Evolutionary conservation across 2,113 vertebrate species (phyloP), one percentile per base, ranked within the genome.

Genomic region (Megaleporinus macrocephalus): DNA sequence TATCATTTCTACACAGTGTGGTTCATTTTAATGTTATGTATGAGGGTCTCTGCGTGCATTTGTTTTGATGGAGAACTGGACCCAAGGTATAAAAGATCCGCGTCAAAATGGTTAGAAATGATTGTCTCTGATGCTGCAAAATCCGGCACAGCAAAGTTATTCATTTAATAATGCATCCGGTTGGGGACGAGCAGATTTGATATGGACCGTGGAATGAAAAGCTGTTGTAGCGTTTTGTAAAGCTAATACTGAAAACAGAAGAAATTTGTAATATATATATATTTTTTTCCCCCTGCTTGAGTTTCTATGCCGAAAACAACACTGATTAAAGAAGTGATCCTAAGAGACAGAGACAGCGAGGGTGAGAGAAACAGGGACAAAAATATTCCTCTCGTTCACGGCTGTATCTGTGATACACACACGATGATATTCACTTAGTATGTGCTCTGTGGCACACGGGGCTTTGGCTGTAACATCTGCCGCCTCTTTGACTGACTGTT

Each of bases 81-180:
- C 27, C 22, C 24, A 68, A 66, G 27, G 62, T 29, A 53, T 51
- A 65, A 53, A 55, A 66, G 76, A 78, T 78, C 49, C 5, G n/a
- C 55, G 51, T 78, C 49, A 36, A 55, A 51, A 36, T 10, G 22
- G 63, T 55, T 30, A n/a, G 20, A 20, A 70, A 41, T 41, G 66
- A 78, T 68, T 53, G 49, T 22, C 27, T 51, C 27, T 65, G 11
- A 77, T 36, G 11, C 26, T 20, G 20, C 66, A 14, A 44, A 69
- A 44, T 44, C 33, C 66, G 44, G 36, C 7, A 14, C 18, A 24
- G 20, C 18, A n/a, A n/a, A n/a, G 22, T 1, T 44, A 36, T 68
- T 68, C 33, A 44, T 70, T 41, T 69, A 33, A 69, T 69, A 69
- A 22, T 69, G 33, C 4, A 36, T 22, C 7, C n/a, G 33, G 66